phyloP scores from a whole-genome alignment of 2,113 vertebrate species.

The Ophiodon elongatus region DNA sequence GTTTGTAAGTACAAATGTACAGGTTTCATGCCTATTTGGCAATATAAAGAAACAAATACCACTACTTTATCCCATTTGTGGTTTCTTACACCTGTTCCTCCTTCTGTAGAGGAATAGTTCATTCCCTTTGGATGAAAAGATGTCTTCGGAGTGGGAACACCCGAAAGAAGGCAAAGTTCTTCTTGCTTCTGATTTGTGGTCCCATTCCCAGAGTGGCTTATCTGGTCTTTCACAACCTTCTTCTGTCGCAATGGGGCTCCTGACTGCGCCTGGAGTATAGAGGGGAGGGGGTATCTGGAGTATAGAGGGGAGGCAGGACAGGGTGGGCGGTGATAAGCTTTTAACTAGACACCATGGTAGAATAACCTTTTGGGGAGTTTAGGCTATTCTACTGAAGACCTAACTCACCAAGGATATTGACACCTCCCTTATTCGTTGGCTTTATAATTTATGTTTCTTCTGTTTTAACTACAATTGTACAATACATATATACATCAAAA shows the following conservation, averaged over 20 bases:
- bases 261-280: conserved; percentile 51
- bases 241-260: conserved; percentile 44
- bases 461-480: background rate
- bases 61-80: conserved; percentile 73
- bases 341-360: conserved; percentile 24
- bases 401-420: background rate
- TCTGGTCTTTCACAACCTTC: conserved; percentile 45
- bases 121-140: conserved; percentile 66
- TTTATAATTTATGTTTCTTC: background rate
- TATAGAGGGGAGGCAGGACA: conserved; percentile 36
- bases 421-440: background rate
- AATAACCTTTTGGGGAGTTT: conserved; percentile 1
- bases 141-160: conserved; percentile 53
- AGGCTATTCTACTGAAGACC: background rate
- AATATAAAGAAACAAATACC: background rate
- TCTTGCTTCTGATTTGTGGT: conserved; percentile 67
- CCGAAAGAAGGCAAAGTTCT: conserved; percentile 60
- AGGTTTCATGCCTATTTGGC: conserved; percentile 15
- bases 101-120: conserved; percentile 18
- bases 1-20: background rate
- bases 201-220: conserved; percentile 70
- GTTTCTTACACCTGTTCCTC: conserved; percentile 43
- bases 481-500: background rate
- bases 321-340: conserved; percentile 66
- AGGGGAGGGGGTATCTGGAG: conserved; percentile 42